phyloP scores from a whole-genome alignment of 1,140 invertebrate genomes.

The Varroa destructor region DNA sequence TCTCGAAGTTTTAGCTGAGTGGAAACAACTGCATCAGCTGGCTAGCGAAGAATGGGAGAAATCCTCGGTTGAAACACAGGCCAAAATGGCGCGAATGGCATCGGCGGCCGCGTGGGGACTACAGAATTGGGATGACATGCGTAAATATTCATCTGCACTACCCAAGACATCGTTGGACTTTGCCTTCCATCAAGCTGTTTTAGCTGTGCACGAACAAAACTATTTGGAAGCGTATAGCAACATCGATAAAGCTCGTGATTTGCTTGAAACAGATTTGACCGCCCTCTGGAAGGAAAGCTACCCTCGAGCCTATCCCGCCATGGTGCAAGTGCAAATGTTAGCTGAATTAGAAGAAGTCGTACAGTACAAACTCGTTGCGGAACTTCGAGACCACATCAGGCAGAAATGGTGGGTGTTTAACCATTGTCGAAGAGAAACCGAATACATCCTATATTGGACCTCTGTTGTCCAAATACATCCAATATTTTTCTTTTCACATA shows the following conservation, averaged over 20 bases:
- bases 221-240: conserved; percentile 52
- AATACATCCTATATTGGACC: background rate
- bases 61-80: conserved; percentile 48
- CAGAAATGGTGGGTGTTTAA: conserved; percentile 57
- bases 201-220: conserved; percentile 74
- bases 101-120: conserved; percentile 88
- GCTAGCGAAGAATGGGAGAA: conserved; percentile 60
- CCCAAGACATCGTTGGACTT: conserved; percentile 81
- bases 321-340: conserved; percentile 92
- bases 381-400: conserved; percentile 65
- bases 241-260: conserved; percentile 78
- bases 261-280: conserved; percentile 89
- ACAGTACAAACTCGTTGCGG: conserved; percentile 79
- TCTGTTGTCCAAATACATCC: no score
- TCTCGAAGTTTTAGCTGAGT: conserved; percentile 90
- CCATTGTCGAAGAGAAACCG: background rate
- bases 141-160: conserved; percentile 66
- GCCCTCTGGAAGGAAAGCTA: conserved; percentile 97
- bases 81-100: conserved; percentile 76
- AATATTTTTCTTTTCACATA: no score
- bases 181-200: conserved; percentile 85
- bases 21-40: conserved; percentile 69
- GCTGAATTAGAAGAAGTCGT: conserved; percentile 95
- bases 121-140: conserved; percentile 70
- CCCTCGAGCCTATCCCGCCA: conserved; percentile 87